phyloP scores from a whole-genome alignment of 2,113 vertebrate species.

The Haliaeetus leucogaster region DNA sequence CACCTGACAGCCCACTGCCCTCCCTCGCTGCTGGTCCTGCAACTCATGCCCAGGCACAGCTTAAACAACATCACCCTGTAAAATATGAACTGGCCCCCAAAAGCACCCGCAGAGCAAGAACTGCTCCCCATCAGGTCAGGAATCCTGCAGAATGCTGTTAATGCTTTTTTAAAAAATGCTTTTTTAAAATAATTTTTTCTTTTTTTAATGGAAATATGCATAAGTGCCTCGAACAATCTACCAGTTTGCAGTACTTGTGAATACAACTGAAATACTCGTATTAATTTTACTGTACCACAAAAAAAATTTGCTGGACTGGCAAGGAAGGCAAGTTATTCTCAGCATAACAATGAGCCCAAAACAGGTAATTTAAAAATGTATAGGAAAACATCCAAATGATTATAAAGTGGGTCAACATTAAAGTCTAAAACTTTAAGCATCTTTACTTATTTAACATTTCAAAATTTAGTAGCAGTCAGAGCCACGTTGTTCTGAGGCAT shows the following conservation, averaged over 20 bases:
- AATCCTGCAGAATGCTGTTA: neutral
- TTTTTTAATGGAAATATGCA: neutral
- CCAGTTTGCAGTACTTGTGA: neutral
- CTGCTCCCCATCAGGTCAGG: neutral
- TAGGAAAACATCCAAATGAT: neutral
- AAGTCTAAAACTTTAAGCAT: neutral
- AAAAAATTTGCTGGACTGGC: neutral
- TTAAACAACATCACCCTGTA: neutral
- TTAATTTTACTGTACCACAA: neutral
- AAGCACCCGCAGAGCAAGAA: neutral
- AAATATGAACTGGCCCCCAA: neutral
- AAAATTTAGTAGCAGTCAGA: neutral
- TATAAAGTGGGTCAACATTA: neutral
- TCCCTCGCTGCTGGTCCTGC: neutral
- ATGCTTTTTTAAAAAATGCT: neutral
- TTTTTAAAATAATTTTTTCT: neutral
- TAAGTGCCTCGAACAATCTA: neutral
- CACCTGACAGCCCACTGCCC: neutral
- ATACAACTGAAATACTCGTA: neutral
- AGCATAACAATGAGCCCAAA: neutral
- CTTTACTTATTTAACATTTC: neutral
- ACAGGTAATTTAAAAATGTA: neutral
- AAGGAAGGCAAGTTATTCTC: neutral
- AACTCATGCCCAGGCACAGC: accelerated
- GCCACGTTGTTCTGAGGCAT: neutral